Conservation (phyloP, 2,113 vertebrate genomes). For the Tapirus terrestris region DNA sequence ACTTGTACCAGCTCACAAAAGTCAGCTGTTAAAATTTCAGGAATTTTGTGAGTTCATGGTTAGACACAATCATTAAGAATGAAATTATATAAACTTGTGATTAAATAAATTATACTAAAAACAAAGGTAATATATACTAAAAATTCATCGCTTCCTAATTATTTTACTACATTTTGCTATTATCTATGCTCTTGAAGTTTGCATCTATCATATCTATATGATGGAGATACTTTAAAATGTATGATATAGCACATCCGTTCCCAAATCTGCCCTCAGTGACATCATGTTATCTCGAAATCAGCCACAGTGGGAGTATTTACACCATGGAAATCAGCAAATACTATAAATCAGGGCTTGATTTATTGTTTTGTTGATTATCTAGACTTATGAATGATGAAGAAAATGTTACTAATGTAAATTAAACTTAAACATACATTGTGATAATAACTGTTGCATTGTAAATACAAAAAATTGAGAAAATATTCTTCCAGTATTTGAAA, state of each 20-base stretch:
- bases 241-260: not conserved
- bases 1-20: not conserved
- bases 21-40: not conserved
- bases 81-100: not conserved
- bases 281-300: not conserved
- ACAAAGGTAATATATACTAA: not conserved
- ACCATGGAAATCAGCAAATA: not conserved
- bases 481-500: not conserved
- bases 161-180: not conserved
- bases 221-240: not conserved
- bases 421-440: not conserved
- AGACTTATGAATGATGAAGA: not conserved
- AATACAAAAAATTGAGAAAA: not conserved
- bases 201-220: not conserved
- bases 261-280: not conserved
- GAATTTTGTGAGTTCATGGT: not conserved
- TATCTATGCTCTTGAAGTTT: not conserved
- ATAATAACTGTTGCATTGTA: not conserved
- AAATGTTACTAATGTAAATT: constrained; percentile 2
- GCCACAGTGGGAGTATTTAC: not conserved
- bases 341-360: not conserved
- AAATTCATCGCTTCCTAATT: not conserved
- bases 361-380: not conserved
- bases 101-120: constrained; percentile 8
- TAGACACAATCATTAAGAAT: not conserved